Base-by-base conservation (phyloP, 2,888 invertebrate genomes). In the Plemyria rubiginata region DNA sequence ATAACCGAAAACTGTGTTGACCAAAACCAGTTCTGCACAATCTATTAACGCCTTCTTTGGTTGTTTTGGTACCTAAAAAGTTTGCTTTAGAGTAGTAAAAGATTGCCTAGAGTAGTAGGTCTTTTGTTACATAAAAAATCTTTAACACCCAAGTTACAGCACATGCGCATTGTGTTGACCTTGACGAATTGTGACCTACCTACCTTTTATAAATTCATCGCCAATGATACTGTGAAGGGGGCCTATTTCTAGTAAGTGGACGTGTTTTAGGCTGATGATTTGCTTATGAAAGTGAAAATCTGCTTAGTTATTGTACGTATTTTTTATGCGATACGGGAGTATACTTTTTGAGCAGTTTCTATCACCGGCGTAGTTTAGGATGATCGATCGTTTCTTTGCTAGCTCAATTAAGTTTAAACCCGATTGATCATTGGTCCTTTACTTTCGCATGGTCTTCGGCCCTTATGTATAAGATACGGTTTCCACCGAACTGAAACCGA, bases 121-220 rank as follows among this genome's bases (percentile, higher is more conserved):
- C 62, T 63, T 51, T 64, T 60, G 71, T 68, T 65, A 68, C 79
- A 78, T 79, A 77, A 85, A 85, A 86, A 87, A 84, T 85, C 83
- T 84, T 85, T 85, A 83, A 80, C 77, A 83, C 73, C 76, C 76
- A 77, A 83, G 76, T 76, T 73, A 81, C 80, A 79, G 88, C 88
- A 88, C 89, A 89, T 89, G 88, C 89, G 89, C 88, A 79, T 74
- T 78, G 75, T 70, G 65, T 71, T 86, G 87, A 85, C 90, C 89
- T 90, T 90, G 88, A 83, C 72, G 77, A 77, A 73, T 79, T 78
- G 79, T 83, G 81, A 82, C 80, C 74, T 83, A 78, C 60, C 59
- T 54, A 49, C 50, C 16, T 55, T 65, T 67, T 64, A 63, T 62
- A 69, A 71, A 66, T 67, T 69, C 54, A 65, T 68, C 55, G 63